Conservation (phyloP, 2,888 invertebrate species). For the Tigriopus californicus region DNA sequence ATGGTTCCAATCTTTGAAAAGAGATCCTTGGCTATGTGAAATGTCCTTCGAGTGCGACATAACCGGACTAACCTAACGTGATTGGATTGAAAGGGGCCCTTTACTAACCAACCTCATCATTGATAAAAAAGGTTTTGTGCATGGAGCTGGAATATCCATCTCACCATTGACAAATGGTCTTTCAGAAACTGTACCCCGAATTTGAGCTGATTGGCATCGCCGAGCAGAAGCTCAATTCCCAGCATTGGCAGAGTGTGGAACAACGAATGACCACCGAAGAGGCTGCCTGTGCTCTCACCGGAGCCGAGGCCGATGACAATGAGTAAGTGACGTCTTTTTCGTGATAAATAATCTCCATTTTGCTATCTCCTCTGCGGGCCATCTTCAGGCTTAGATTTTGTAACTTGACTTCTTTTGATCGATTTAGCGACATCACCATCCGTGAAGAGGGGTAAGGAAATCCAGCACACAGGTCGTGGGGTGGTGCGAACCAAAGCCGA, state of each 20-base stretch:
- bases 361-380: background rate
- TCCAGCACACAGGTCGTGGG: background rate
- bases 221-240: constrained; percentile 88
- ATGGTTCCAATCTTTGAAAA: no score
- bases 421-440: no score
- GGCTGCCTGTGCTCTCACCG: constrained; percentile 62
- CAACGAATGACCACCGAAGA: constrained; percentile 92
- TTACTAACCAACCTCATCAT: no score
- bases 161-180: constrained; percentile 19
- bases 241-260: constrained; percentile 49
- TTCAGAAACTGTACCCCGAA: constrained; percentile 92
- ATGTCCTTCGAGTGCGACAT: no score
- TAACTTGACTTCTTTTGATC: no score
- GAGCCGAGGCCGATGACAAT: constrained; percentile 14
- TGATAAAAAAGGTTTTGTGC: no score
- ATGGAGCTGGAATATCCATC: no score
- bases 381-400: no score
- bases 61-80: no score
- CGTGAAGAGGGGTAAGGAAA: no score
- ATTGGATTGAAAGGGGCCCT: no score
- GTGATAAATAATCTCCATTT: background rate
- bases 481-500: background rate
- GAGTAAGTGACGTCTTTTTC: constrained; percentile 1
- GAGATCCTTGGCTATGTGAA: no score
- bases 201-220: constrained; percentile 97